phyloP scores from a whole-genome alignment of 2,888 invertebrate species.

The Didymodactylos carnosus region DNA sequence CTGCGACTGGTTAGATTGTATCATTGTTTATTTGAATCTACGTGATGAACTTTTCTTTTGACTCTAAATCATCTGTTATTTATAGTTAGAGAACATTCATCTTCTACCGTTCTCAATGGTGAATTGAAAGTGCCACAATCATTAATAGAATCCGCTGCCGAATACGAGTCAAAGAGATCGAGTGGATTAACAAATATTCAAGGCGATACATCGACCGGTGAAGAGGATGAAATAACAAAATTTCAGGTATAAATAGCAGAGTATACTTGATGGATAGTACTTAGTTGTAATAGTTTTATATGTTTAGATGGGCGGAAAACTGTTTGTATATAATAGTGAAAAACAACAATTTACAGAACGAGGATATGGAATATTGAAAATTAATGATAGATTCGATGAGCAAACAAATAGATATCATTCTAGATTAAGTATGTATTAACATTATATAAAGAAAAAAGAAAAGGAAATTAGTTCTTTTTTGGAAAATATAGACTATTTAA shows the following conservation, averaged over 20 bases:
- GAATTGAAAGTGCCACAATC: too few relatives aligned
- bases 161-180: neutral
- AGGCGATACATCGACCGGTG: slow-evolving; percentile 2
- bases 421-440: neutral
- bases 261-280: neutral
- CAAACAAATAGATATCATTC: neutral
- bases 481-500: neutral
- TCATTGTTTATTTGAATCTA: too few relatives aligned
- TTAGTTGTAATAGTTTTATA: neutral
- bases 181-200: neutral
- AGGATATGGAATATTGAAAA: slow-evolving; percentile 9
- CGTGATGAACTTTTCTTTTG: too few relatives aligned
- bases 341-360: slow-evolving; percentile 3
- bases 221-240: neutral
- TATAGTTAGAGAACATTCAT: too few relatives aligned
- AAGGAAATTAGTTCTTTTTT: neutral
- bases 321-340: neutral
- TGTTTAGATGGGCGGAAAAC: neutral
- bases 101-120: too few relatives aligned
- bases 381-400: slow-evolving; percentile 6
- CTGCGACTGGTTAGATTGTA: too few relatives aligned
- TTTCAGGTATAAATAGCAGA: neutral
- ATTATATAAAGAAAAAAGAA: neutral
- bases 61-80: too few relatives aligned
- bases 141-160: neutral